phyloP scores from a whole-genome alignment of 2,797 vertebrate species.

The Decapterus maruadsi region DNA sequence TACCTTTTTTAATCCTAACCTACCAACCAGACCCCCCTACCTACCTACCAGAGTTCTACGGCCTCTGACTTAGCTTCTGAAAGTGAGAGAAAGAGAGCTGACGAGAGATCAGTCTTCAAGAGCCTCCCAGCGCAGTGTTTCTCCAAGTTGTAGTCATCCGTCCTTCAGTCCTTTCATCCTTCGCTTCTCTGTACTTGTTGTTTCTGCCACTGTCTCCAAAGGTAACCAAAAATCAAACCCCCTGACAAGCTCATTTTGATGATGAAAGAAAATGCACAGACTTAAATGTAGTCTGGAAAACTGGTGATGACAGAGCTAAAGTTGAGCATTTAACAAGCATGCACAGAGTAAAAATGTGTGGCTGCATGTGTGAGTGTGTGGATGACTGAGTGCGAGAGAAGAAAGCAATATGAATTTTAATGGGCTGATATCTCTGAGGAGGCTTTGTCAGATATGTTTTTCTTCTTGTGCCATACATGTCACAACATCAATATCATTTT shows the following conservation, averaged over 20 bases:
- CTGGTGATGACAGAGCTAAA: constrained; percentile 60
- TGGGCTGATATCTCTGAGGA: constrained; percentile 28
- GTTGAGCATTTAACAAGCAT: constrained; percentile 75
- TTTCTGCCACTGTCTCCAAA: constrained; percentile 89
- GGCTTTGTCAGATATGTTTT: constrained; percentile 42
- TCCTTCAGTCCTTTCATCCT: constrained; percentile 86
- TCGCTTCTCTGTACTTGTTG: constrained; percentile 90
- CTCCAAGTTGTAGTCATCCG: constrained; percentile 87
- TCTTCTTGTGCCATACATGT: constrained; percentile 24
- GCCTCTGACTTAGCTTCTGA: constrained; percentile 89
- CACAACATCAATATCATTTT: constrained; percentile 29
- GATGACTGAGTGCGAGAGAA: constrained; percentile 35
- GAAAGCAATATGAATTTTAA: constrained; percentile 28
- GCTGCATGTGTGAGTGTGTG: constrained; percentile 37
- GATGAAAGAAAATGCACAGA: constrained; percentile 78
- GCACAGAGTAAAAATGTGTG: constrained; percentile 56
- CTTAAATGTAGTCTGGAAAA: constrained; percentile 61
- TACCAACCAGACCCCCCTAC: constrained; percentile 80
- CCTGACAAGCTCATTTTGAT: constrained; percentile 82
- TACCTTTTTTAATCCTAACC: constrained; percentile 78
- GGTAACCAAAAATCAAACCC: constrained; percentile 86
- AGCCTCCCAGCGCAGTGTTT: constrained; percentile 85
- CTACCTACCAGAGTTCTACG: constrained; percentile 85
- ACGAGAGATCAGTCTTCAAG: constrained; percentile 90
- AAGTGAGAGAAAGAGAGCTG: constrained; percentile 85